Conservation (phyloP, 2,888 invertebrate genomes). For the Acanthococcus lagerstroemiae region DNA sequence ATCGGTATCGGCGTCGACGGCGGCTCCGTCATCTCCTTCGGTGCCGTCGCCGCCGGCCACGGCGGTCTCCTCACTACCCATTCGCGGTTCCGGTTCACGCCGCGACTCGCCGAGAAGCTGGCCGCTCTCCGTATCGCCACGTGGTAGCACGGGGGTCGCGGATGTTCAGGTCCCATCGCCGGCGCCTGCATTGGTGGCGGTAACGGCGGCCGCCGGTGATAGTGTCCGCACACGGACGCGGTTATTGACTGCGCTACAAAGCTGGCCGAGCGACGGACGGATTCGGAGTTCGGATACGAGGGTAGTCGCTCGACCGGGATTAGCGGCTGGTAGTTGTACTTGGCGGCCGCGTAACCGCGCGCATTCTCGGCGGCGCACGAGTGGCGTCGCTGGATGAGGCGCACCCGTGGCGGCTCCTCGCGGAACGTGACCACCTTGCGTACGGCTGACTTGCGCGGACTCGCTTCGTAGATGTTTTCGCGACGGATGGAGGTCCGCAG, state of each 20-base stretch:
- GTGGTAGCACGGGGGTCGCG: slow-evolving; percentile 31
- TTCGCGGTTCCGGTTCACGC: slow-evolving; percentile 4
- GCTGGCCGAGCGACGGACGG: background rate
- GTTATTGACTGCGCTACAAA: too few species aligned
- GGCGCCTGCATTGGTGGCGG: slow-evolving; percentile 17
- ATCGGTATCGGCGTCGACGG: background rate
- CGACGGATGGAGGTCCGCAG: background rate
- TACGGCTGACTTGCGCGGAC: background rate
- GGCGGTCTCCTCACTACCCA: slow-evolving; percentile 6
- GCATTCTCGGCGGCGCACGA: slow-evolving; percentile 26
- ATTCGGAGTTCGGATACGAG: slow-evolving; percentile 6
- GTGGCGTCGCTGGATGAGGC: slow-evolving; percentile 18
- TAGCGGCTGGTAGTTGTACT: slow-evolving; percentile 22
- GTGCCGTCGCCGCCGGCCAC: background rate
- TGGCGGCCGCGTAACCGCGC: slow-evolving; percentile 10
- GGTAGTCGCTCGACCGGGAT: slow-evolving; percentile 1
- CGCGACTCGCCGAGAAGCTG: slow-evolving; percentile 32
- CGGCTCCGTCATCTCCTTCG: background rate
- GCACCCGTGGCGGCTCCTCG: slow-evolving; percentile 11
- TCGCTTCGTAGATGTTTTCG: slow-evolving; percentile 17
- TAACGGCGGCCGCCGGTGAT: background rate
- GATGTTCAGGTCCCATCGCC: background rate
- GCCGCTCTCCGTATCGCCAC: slow-evolving; percentile 32
- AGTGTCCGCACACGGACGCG: background rate
- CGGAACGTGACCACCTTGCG: slow-evolving; percentile 15